Base-by-base conservation (phyloP, 2,113 vertebrate species). In the Tretioscincus oriximinensis region DNA sequence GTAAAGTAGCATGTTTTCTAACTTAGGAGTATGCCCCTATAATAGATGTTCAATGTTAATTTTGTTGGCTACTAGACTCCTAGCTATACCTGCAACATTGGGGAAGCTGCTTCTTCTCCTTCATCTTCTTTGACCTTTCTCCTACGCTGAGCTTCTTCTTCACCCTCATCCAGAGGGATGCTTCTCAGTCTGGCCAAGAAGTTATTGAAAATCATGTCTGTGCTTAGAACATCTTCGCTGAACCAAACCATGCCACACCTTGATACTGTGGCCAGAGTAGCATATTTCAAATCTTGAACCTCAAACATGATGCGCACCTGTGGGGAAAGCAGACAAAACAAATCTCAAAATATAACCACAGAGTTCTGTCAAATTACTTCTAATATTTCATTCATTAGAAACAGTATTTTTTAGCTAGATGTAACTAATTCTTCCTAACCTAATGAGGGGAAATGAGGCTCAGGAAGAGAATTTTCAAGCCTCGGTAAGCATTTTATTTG, bases 221-320 rank as follows among this genome's bases (percentile, higher is more conserved):
- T 99, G 90, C 98, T 99, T 77, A 99, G 96, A 80, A 99, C 98
- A 18, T 99, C 98, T 87, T 99, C 98, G 3, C 98, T 99, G 92
- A 99, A 99, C 98, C 98, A 99, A 69, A 99, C 98, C 98, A 99
- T 99, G 28, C 98, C 98, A 3, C 98, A 99, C 85, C 98, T 96
- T 0, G 98, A 99, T 87, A 99, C 98, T 0, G 98, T 99, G 90
- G 98, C 98, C 90, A 99, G 92, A 4, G 98, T 99, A 29, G 98
- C 98, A 0, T 99, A 99, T 80, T 99, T 99, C 90, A 99, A 89
- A 94, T 99, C 98, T 91, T 99, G 98, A 16, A 99, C 98, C 82
- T 99, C 98, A 87, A 99, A 99, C 98, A 99, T 99, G 73, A 99
- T 95, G 54, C 98, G 97, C 51, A 99, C 98, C 98, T 99, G 54